Evolutionary conservation across 2,888 invertebrate genomes (phyloP), one percentile per base, ranked within the genome.

Genomic region (Morpho achilles): DNA sequence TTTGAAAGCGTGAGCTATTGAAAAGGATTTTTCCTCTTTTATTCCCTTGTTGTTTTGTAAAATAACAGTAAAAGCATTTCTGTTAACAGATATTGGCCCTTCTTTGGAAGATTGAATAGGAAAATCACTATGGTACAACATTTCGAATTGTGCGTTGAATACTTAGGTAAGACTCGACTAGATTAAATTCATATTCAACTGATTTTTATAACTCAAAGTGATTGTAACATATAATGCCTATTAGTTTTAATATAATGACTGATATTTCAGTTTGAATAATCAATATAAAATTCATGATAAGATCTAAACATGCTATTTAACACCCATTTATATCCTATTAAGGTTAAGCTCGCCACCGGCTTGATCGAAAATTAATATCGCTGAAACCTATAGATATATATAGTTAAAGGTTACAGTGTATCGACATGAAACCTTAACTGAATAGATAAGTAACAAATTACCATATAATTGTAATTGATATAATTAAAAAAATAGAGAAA

Each of bases 1-100:
- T 60, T 77, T 80, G n/a, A 71, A 64, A 44, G 82, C 73, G 48
- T 73, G 60, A 0, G 67, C 69, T 39, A 75, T 54, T 3, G 79
- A 75, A 50, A 67, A 67, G 22, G 67, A 53, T 0, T 62, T 47
- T 39, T 65, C 59, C 58, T 55, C 62, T 7, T 48, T 57, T 7
- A 8, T 42, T 8, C 60, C 59, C 10, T 58, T 65, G 8, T 55
- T 52, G 41, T 64, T 61, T n/a, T 58, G 56, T 57, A 70, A 45
- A 5, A 62, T 64, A 51, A 72, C 58, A 7, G 66, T 66, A 44
- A 71, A 71, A 9, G 57, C 50, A 42, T 59, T 58, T 51, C 43
- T 56, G 16, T 62, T 62, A 3, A 44, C 48, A 39, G 39, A 42
- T 16, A n/a, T 43, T 43, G 56, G 53, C 51, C 49, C 6, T 45